phyloP scores from a whole-genome alignment of 2,797 vertebrate species.

The Falco berigora region DNA sequence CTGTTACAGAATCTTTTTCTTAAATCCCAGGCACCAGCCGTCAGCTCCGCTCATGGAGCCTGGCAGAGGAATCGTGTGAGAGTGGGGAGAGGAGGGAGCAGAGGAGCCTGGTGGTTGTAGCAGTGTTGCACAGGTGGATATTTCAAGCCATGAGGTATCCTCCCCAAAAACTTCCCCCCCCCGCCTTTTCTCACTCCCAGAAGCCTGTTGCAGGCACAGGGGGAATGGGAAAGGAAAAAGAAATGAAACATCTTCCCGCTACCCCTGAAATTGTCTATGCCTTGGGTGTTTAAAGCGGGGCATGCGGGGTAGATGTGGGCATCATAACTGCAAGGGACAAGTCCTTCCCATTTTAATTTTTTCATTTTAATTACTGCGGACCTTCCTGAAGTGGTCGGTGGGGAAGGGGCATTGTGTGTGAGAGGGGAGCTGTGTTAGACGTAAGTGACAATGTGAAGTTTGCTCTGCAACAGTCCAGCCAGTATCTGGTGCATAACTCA shows the following conservation, averaged over 20 bases:
- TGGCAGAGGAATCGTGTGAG: neutral
- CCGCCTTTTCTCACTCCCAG: neutral
- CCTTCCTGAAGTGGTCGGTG: neutral
- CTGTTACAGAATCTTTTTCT: neutral
- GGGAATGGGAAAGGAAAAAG: neutral
- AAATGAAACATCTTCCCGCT: neutral
- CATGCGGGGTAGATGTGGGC: neutral
- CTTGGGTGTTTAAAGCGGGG: neutral
- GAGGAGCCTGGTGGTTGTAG: neutral
- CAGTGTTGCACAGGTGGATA: constrained; percentile 1
- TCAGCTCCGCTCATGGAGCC: neutral
- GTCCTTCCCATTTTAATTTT: neutral
- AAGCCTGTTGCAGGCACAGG: neutral
- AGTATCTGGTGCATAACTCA: neutral
- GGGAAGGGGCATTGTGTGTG: neutral
- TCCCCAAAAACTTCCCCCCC: neutral
- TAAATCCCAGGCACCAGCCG: neutral
- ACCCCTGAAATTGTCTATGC: neutral
- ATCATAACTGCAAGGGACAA: neutral
- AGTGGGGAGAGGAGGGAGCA: neutral
- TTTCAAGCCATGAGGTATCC: constrained; percentile 30
- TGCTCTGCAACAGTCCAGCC: constrained; percentile 40
- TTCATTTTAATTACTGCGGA: neutral
- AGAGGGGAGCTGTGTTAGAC: neutral
- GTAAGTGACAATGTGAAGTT: neutral